These are phyloP conservation scores for Gobionotothen gibberifrons DNA, from an alignment of 2,797 vertebrate species.

Conservation along the genomic window DNA sequence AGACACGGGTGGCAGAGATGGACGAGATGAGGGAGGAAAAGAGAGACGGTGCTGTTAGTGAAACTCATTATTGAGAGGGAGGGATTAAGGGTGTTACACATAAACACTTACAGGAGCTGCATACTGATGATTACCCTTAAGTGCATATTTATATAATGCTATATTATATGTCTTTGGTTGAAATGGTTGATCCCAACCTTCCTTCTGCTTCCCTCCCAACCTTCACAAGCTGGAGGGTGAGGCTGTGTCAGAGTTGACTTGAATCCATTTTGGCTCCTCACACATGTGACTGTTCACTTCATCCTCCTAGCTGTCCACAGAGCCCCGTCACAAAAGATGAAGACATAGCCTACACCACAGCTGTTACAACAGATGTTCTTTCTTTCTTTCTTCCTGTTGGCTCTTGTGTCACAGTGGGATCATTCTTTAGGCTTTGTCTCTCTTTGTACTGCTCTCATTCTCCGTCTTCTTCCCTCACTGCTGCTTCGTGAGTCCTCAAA, in stretches of 20 bases:
- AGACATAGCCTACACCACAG: conserved; percentile 55
- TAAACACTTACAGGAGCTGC: background rate
- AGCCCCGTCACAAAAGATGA: conserved; percentile 50
- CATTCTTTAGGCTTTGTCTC: conserved; percentile 54
- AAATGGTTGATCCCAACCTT: conserved; percentile 14
- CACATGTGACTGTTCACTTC: conserved; percentile 42
- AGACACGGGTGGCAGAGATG: conserved; percentile 32
- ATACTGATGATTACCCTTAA: conserved; percentile 42
- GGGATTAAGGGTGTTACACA: conserved; percentile 24
- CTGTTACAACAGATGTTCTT: conserved; percentile 59
- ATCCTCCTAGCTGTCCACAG: conserved; percentile 48
- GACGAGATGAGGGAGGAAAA: conserved; percentile 15
- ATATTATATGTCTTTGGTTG: conserved; percentile 4
- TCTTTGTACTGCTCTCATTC: conserved; percentile 13
- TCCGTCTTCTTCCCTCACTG: conserved; percentile 19
- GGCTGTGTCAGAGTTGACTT: conserved; percentile 41
- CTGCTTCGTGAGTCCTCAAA: conserved; percentile 36
- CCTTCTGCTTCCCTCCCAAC: background rate
- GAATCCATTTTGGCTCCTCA: conserved; percentile 48
- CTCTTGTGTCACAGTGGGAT: conserved; percentile 58
- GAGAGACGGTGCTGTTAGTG: conserved; percentile 14
- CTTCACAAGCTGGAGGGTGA: conserved; percentile 21
- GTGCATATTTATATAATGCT: conserved; percentile 30
- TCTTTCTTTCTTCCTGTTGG: conserved; percentile 53
- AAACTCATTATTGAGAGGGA: conserved; percentile 47